Percentiles rank a stretch among this genome's conserved stretches.
Conservation (phyloP, 2,113 vertebrate genomes). For the Siniperca knerii region DNA sequence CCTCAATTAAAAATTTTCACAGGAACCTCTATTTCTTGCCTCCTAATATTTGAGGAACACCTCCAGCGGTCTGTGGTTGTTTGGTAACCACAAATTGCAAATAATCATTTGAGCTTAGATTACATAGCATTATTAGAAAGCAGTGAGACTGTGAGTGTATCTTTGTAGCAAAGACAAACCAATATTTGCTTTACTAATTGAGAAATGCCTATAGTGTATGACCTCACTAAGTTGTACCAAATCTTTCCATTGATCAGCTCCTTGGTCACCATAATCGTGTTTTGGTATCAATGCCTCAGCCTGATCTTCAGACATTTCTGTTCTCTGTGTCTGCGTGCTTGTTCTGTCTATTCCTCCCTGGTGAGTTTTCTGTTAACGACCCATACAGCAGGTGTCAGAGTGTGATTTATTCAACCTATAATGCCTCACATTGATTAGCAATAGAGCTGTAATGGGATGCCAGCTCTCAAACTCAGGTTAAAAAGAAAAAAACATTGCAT, state of each 20-base stretch:
- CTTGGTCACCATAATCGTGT: slow-evolving; percentile 43
- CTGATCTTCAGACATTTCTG: slow-evolving; percentile 58
- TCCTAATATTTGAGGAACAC: slow-evolving; percentile 73
- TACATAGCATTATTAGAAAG: slow-evolving; percentile 70
- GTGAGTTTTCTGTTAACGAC: slow-evolving; percentile 78
- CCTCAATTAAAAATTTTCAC: slow-evolving; percentile 81
- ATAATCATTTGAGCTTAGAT: slow-evolving; percentile 70
- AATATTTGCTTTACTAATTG: slow-evolving; percentile 49
- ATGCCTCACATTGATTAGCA: slow-evolving; percentile 83
- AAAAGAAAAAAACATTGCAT: slow-evolving; percentile 23
- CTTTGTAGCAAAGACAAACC: slow-evolving; percentile 32
- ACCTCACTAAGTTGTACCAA: slow-evolving; percentile 12
- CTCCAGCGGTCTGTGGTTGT: slow-evolving; percentile 75
- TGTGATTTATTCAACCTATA: slow-evolving; percentile 84
- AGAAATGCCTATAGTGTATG: slow-evolving; percentile 13
- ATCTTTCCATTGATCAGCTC: slow-evolving; percentile 42
- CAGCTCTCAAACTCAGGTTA: slow-evolving; percentile 60
- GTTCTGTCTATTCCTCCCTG: slow-evolving; percentile 68
- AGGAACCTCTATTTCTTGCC: slow-evolving; percentile 72
- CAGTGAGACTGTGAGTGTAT: slow-evolving; percentile 16
- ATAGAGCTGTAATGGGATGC: slow-evolving; percentile 78
- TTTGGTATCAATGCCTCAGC: slow-evolving; percentile 37
- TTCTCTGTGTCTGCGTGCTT: slow-evolving; percentile 70
- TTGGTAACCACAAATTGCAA: slow-evolving; percentile 72
- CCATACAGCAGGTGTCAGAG: slow-evolving; percentile 77